Percentiles rank a stretch among this genome's conserved stretches.
Evolutionary conservation across 2,797 vertebrate species (phyloP).

Genomic region (Hydrophis major): DNA sequence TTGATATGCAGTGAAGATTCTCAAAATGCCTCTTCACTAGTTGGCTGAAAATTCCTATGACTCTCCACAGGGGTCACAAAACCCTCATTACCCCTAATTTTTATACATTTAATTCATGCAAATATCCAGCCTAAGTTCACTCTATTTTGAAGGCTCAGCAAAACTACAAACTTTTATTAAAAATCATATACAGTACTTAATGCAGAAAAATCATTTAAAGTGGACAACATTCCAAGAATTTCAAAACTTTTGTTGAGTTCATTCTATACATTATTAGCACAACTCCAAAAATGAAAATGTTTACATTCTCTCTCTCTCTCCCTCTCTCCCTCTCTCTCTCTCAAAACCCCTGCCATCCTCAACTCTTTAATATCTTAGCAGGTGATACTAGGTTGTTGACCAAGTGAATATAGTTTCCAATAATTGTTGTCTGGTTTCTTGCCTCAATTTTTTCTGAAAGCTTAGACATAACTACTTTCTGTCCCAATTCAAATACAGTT

Average conservation of each 20-base stretch:
- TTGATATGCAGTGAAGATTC: not conserved
- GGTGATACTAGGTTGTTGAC: not conserved
- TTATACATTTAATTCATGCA: not conserved
- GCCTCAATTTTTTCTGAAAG: not conserved
- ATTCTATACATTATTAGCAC: not conserved
- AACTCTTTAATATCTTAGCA: not conserved
- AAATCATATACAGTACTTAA: not conserved
- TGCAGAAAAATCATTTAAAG: not conserved
- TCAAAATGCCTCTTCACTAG: conserved; percentile 1
- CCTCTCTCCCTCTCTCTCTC: too few species aligned
- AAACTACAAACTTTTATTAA: not conserved
- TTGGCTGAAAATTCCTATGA: not conserved
- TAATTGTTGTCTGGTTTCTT: not conserved
- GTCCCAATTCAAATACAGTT: not conserved
- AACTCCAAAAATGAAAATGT: not conserved
- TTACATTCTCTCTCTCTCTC: not conserved
- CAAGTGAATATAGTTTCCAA: not conserved
- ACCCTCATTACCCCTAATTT: not conserved
- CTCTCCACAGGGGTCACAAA: not conserved
- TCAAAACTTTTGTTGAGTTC: not conserved
- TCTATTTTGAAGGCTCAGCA: not conserved
- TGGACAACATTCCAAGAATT: not conserved
- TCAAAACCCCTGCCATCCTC: not conserved
- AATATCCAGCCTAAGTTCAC: not conserved
- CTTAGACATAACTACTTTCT: not conserved